Percentiles rank a stretch among this genome's conserved stretches.
These are phyloP conservation scores for Anthophora plumipes DNA, from an alignment of 2,888 invertebrate species.

Conservation along the genomic window DNA sequence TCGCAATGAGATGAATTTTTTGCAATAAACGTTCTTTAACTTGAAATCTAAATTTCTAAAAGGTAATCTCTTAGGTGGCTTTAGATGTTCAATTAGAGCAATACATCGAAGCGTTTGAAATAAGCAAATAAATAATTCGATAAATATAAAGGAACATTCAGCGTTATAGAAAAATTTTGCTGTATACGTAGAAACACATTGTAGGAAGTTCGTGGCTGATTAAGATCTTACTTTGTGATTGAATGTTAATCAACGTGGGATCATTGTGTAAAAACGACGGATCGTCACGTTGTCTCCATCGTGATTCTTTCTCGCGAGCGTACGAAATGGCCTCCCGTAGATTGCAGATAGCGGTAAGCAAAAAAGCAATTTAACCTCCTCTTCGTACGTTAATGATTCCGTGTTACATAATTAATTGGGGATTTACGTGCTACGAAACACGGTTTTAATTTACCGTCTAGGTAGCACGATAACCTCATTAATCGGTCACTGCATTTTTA, in stretches of 20 bases:
- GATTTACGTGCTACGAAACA: conserved; percentile 12
- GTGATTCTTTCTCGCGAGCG: neutral
- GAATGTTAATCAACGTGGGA: conserved; percentile 6
- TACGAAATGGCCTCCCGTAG: neutral
- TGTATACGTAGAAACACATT: neutral
- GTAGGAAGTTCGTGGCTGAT: neutral
- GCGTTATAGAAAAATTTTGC: neutral
- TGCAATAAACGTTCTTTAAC: too few relatives aligned
- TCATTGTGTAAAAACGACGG: neutral
- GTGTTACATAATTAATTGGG: conserved; percentile 33
- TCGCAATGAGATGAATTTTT: too few relatives aligned
- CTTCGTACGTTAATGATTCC: conserved; percentile 1
- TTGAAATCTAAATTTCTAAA: too few relatives aligned
- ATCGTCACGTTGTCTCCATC: neutral
- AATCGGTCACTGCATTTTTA: conserved; percentile 36
- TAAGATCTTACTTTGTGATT: neutral
- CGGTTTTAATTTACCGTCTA: conserved; percentile 19
- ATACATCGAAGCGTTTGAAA: too few relatives aligned
- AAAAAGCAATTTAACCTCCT: neutral
- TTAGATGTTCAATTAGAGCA: too few relatives aligned
- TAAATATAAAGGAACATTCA: neutral
- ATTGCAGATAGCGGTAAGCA: neutral
- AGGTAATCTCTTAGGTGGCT: too few relatives aligned
- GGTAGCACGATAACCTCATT: conserved; percentile 27
- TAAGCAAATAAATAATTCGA: neutral